Conservation (phyloP, 2,113 vertebrate species). For the Salvelinus fontinalis region DNA sequence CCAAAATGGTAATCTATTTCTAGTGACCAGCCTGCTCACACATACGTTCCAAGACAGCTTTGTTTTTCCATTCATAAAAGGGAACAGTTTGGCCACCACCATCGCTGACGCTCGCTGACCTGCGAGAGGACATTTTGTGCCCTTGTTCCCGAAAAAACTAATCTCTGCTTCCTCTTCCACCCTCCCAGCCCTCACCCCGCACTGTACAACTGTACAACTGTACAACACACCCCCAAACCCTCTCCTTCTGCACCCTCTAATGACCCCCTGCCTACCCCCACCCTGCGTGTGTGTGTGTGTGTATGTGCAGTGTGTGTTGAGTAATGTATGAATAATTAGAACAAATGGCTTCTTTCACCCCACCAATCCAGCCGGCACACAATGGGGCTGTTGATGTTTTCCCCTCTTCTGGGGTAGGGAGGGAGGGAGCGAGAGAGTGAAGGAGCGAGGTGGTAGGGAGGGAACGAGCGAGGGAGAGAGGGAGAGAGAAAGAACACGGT, state of each 20-base stretch:
- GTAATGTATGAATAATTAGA: too few relatives aligned
- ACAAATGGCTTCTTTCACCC: neutral
- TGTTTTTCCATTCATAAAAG: constrained; percentile 29
- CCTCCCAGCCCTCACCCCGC: too few relatives aligned
- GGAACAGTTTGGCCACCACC: constrained; percentile 21
- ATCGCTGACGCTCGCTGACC: constrained; percentile 33
- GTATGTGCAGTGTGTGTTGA: too few relatives aligned
- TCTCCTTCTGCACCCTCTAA: too few relatives aligned
- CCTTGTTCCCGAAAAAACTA: neutral
- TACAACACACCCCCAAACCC: too few relatives aligned
- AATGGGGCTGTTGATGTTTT: constrained; percentile 38
- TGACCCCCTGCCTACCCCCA: too few relatives aligned
- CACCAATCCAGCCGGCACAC: constrained; percentile 17
- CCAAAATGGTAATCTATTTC: neutral
- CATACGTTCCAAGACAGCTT: constrained; percentile 29
- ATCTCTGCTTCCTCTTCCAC: neutral
- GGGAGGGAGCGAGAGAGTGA: neutral
- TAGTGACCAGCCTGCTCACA: neutral
- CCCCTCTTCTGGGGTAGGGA: neutral
- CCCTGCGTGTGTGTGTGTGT: too few relatives aligned
- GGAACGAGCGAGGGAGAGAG: too few relatives aligned
- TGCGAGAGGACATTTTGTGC: constrained; percentile 32
- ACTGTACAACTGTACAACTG: too few relatives aligned
- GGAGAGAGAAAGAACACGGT: constrained; percentile 16
- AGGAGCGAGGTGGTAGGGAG: neutral